phyloP scores from a whole-genome alignment of 2,888 invertebrate genomes.

The Willowsia nigromaculata region DNA sequence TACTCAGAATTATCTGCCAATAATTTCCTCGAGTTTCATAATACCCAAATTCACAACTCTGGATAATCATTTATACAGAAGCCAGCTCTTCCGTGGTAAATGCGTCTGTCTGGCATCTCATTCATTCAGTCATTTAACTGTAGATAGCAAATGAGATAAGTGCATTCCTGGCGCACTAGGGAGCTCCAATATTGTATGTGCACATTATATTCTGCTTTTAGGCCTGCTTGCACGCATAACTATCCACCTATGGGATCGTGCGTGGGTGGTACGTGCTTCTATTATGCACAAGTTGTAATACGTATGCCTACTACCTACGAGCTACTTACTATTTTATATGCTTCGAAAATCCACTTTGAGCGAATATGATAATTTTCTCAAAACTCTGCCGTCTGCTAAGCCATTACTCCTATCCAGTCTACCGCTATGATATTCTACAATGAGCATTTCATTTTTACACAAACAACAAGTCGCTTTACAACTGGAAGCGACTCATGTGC shows the following conservation, averaged over 20 bases:
- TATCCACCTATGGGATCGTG: background rate
- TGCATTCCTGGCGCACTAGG: conserved; percentile 25
- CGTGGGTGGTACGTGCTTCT: background rate
- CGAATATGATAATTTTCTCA: conserved; percentile 31
- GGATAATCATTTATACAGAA: background rate
- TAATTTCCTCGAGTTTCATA: background rate
- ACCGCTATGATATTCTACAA: background rate
- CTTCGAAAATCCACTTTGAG: conserved; percentile 19
- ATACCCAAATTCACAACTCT: background rate
- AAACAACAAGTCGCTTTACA: background rate
- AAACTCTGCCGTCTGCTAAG: background rate
- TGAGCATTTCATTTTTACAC: background rate
- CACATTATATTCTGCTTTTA: too few relatives aligned
- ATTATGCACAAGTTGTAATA: background rate
- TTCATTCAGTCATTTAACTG: background rate
- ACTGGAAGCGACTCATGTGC: background rate
- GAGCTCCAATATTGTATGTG: background rate
- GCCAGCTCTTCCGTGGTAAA: background rate
- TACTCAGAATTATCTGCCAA: background rate
- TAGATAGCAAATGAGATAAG: conserved; percentile 19
- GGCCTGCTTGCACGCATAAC: background rate
- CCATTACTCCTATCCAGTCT: background rate
- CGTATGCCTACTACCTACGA: background rate
- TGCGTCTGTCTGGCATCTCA: background rate
- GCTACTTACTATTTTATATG: background rate